A percentile compares a stretch with the other conserved stretches of the same genome.
Evolutionary conservation across 2,888 invertebrate species (phyloP).

Genomic region (Thalpophila matura): DNA sequence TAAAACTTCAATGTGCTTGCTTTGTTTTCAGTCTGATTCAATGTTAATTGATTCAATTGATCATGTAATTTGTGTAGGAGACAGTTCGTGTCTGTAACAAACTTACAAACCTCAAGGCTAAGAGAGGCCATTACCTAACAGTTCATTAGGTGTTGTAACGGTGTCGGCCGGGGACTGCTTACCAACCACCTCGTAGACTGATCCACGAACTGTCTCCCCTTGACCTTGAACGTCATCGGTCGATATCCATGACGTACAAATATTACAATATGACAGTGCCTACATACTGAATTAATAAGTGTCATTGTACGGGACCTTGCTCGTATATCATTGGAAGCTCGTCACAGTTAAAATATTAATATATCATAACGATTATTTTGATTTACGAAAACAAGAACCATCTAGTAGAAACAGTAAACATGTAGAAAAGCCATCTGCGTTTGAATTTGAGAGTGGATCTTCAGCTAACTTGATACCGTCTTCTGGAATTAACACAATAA

Average conservation of each 20-base stretch:
- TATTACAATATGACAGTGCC: conserved; percentile 58
- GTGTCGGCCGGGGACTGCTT: conserved; percentile 62
- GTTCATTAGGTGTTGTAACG: conserved; percentile 70
- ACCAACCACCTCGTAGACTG: conserved; percentile 68
- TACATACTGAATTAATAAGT: conserved; percentile 70
- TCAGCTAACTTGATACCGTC: conserved; percentile 21
- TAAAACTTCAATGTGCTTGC: conserved; percentile 63
- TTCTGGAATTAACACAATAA: conserved; percentile 26
- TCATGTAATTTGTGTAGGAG: conserved; percentile 45
- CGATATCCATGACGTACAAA: conserved; percentile 80
- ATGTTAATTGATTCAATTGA: conserved; percentile 50
- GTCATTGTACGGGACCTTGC: conserved; percentile 25
- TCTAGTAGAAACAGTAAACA: conserved; percentile 38
- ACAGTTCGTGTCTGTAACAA: conserved; percentile 55
- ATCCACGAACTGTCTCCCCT: conserved; percentile 73
- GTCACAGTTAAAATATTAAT: conserved; percentile 27
- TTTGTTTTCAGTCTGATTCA: conserved; percentile 60
- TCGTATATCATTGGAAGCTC: conserved; percentile 58
- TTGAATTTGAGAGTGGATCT: conserved; percentile 36
- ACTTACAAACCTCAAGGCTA: conserved; percentile 62
- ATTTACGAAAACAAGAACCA: conserved; percentile 5
- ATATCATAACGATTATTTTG: conserved; percentile 1
- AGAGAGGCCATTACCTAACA: conserved; percentile 65
- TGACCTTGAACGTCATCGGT: conserved; percentile 84
- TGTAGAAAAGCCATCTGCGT: conserved; percentile 50